These are phyloP conservation scores for Lottia scabra DNA, from an alignment of 2,888 invertebrate genomes.

Conservation along the genomic window DNA sequence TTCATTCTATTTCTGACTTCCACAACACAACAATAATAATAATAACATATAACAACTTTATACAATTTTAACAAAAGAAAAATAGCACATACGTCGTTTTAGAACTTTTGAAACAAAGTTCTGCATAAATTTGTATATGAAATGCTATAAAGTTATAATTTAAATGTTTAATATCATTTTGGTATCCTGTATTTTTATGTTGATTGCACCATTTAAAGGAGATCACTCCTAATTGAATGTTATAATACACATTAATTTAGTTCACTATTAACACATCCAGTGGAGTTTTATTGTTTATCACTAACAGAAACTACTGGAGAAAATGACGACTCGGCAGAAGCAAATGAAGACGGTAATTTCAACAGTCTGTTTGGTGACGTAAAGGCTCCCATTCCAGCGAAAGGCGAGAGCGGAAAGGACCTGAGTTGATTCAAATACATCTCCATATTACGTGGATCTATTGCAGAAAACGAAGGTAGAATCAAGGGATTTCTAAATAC, in stretches of 20 bases:
- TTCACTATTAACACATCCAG: no score
- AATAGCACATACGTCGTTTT: background rate
- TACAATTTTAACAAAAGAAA: background rate
- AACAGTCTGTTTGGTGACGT: background rate
- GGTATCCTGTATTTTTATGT: no score
- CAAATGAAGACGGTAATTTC: background rate
- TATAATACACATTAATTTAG: no score
- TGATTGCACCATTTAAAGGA: no score
- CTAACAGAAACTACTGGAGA: background rate
- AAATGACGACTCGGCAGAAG: background rate
- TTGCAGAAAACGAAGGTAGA: background rate
- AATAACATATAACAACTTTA: background rate
- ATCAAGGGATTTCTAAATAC: background rate
- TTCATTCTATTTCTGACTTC: background rate
- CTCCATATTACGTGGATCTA: background rate
- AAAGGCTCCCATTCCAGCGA: background rate
- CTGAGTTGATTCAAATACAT: slow-evolving; percentile 2
- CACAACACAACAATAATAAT: background rate
- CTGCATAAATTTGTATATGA: no score
- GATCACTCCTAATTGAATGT: no score
- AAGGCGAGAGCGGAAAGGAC: background rate
- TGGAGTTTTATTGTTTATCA: background rate
- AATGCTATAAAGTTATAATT: no score
- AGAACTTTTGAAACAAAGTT: no score
- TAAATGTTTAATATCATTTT: no score